A percentile compares a stretch with the other conserved stretches of the same genome.
These are phyloP conservation scores for Toxotes jaculatrix DNA, from an alignment of 2,113 vertebrate genomes.

Conservation along the genomic window DNA sequence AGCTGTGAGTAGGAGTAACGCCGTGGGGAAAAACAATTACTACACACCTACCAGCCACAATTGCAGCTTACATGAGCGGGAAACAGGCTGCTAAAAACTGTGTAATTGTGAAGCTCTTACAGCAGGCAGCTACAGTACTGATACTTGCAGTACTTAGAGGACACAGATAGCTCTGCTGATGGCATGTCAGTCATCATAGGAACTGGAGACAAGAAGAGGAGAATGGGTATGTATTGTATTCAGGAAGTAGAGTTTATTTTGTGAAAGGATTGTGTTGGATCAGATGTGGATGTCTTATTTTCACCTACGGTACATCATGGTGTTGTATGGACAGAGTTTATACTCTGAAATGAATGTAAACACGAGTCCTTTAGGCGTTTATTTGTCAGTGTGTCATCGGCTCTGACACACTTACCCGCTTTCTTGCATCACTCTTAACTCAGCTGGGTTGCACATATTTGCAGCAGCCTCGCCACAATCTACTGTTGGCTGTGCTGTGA, in stretches of 20 bases:
- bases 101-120: conserved; percentile 8
- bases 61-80: conserved; percentile 27
- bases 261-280: not conserved
- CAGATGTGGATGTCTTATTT: not conserved
- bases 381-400: not conserved
- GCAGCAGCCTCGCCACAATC: not conserved
- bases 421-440: conserved; percentile 42
- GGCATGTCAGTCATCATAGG: conserved; percentile 48
- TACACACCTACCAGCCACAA: conserved; percentile 58
- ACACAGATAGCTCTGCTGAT: conserved; percentile 20
- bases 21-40: conserved; percentile 57
- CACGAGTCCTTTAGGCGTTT: not conserved
- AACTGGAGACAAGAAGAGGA: conserved; percentile 7
- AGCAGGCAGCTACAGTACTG: not conserved
- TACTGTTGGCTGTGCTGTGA: not conserved
- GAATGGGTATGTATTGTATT: conserved; percentile 36
- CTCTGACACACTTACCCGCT: conserved; percentile 19
- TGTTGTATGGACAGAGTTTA: not conserved
- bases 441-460: conserved; percentile 30
- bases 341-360: conserved; percentile 3
- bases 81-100: conserved; percentile 47
- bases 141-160: conserved; percentile 16
- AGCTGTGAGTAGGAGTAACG: conserved; percentile 65
- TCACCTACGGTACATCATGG: not conserved
- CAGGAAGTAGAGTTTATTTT: not conserved